Percentiles rank a stretch among this genome's conserved stretches.
Evolutionary conservation across 2,113 vertebrate species (phyloP).

Genomic region (Puma concolor): DNA sequence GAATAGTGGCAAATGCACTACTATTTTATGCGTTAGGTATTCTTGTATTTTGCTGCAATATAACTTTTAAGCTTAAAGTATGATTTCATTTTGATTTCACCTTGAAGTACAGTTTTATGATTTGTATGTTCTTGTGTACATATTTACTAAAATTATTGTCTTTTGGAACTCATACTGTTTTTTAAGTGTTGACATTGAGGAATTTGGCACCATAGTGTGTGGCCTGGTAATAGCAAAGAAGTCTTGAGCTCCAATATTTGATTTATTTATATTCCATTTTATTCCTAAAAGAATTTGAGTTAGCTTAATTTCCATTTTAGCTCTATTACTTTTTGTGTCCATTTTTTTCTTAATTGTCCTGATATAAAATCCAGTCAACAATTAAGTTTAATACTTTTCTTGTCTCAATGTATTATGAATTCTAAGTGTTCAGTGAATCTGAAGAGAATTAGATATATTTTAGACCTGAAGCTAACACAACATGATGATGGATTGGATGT

Average conservation of each 20-base stretch:
- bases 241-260: background rate
- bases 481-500: background rate
- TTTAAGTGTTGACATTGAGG: background rate
- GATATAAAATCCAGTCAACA: background rate
- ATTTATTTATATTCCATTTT: conserved; percentile 1
- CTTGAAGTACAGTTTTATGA: background rate
- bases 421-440: background rate
- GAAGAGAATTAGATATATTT: conserved; percentile 10
- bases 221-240: background rate
- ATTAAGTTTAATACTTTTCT: background rate
- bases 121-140: background rate
- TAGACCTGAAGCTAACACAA: background rate
- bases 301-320: background rate
- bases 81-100: conserved; percentile 1
- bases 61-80: background rate
- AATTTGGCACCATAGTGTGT: background rate
- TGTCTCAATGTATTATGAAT: background rate
- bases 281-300: background rate
- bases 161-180: background rate
- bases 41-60: background rate
- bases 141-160: conserved; percentile 27
- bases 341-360: conserved; percentile 29
- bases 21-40: background rate
- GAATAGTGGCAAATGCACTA: conserved; percentile 8
- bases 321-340: background rate